Base-by-base conservation (phyloP, 2,888 invertebrate species). In the Bugulina stolonifera region DNA sequence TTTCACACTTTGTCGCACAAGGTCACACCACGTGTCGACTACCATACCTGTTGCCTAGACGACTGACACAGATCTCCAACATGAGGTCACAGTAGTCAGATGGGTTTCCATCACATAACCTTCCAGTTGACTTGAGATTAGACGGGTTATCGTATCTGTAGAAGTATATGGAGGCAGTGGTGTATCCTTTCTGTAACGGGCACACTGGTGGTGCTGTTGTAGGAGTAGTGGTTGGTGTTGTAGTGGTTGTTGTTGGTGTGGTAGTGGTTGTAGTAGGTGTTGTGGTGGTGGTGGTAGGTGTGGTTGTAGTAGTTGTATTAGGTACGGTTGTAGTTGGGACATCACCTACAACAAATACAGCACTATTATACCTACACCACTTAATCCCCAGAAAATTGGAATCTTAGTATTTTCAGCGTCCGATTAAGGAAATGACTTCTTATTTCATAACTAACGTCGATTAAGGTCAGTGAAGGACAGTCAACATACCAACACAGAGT, bases 241-340 rank as follows among this genome's bases (percentile, higher is more conserved):
- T 52, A 2, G 43, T 70, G 22, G 43, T 2, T 70, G 43, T 23
- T n/a, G 43, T 70, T 5, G 54, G 22, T 18, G 70, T 70, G 3
- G 54, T 70, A 35, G 43, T 70, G 2, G 70, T 2, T 23, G 54
- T 34, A 23, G 70, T 70, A n/a, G 54, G 34, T 3, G 54, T 70
- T 5, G 71, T 70, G 10, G 70, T n/a, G 1, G 23, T 34, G 2
- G 70, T 52, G 3, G 52, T 70, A 18, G 52, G 34, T 64, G 64
- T 27, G 10, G 64, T 22, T 14, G 29, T 34, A 10, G 43, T 5
- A 10, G 43, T 43, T 43, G 27, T 25, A 5, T 5, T 22, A 57
- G n/a, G 57, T 18, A 23, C n/a, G 27, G 27, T 57, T 5, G 27
- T 57, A 14, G 55, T 55, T 5, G 55, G 55, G n/a, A 23, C 14